phyloP scores from a whole-genome alignment of 2,888 invertebrate genomes.

The Hirtodrosophila duncani region DNA sequence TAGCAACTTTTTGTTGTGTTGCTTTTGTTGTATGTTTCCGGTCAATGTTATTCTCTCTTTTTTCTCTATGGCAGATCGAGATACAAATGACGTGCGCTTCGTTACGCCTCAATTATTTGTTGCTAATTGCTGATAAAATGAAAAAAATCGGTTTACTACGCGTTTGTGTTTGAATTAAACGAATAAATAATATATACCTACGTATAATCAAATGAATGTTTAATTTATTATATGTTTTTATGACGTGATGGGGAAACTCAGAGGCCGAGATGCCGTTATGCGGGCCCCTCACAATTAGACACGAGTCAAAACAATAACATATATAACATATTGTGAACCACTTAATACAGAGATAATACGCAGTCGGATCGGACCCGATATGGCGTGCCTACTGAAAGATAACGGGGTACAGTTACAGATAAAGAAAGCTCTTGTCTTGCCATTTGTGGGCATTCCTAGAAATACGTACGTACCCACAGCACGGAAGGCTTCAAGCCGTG shows the following conservation, averaged over 20 bases:
- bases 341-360: too few species aligned
- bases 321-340: neutral
- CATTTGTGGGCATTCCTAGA: conserved; percentile 28
- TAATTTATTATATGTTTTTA: conserved; percentile 3
- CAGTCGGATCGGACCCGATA: too few species aligned
- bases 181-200: too few species aligned
- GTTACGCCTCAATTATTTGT: conserved; percentile 25
- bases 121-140: conserved; percentile 48
- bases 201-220: neutral
- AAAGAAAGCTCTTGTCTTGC: neutral
- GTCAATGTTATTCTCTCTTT: too few species aligned
- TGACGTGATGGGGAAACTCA: conserved; percentile 16
- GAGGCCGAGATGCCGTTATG: too few species aligned
- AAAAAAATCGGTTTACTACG: conserved; percentile 20
- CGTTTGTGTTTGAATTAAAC: too few species aligned
- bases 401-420: too few species aligned
- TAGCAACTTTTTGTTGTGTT: too few species aligned
- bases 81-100: neutral
- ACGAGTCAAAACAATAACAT: neutral
- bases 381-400: too few species aligned
- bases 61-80: neutral
- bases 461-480: conserved; percentile 25
- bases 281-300: conserved; percentile 5
- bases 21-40: too few species aligned
- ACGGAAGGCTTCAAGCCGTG: neutral